Evolutionary conservation across 2,113 vertebrate species (phyloP).

Genomic region (Brachyhypopomus occidentalis): DNA sequence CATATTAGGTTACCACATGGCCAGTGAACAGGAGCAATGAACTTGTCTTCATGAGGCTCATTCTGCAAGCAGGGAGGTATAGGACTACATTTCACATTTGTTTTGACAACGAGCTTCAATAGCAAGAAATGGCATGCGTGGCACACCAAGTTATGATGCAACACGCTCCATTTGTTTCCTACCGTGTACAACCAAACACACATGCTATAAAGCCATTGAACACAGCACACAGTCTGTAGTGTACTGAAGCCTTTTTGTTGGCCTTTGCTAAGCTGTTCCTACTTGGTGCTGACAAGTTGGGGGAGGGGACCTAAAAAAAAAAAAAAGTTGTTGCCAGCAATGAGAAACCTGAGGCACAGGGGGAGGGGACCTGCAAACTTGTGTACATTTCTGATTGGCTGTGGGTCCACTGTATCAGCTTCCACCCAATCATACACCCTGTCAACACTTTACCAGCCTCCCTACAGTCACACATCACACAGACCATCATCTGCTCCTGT

Average conservation of each 20-base stretch:
- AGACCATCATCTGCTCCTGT: background rate
- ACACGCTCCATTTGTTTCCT: background rate
- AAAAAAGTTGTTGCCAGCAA: background rate
- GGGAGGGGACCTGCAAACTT: slow-evolving; percentile 57
- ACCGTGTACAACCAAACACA: background rate
- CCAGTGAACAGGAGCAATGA: slow-evolving; percentile 30
- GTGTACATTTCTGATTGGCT: slow-evolving; percentile 61
- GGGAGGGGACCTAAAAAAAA: slow-evolving; percentile 38
- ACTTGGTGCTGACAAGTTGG: background rate
- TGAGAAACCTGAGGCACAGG: slow-evolving; percentile 59
- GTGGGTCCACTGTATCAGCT: background rate
- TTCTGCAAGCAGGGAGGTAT: slow-evolving; percentile 20
- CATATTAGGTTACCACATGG: slow-evolving; percentile 41
- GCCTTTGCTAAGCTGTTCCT: slow-evolving; percentile 24
- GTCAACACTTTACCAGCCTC: background rate
- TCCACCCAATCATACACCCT: background rate
- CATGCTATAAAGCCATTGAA: background rate
- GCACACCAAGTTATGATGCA: background rate
- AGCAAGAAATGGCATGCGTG: no score
- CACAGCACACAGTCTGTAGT: background rate
- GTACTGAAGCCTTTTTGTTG: background rate
- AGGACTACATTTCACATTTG: slow-evolving; percentile 27
- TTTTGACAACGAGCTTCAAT: background rate
- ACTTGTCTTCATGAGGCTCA: slow-evolving; percentile 24
- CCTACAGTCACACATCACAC: background rate